Base-by-base conservation (phyloP, 2,888 invertebrate species). In the Diarsia rubi region DNA sequence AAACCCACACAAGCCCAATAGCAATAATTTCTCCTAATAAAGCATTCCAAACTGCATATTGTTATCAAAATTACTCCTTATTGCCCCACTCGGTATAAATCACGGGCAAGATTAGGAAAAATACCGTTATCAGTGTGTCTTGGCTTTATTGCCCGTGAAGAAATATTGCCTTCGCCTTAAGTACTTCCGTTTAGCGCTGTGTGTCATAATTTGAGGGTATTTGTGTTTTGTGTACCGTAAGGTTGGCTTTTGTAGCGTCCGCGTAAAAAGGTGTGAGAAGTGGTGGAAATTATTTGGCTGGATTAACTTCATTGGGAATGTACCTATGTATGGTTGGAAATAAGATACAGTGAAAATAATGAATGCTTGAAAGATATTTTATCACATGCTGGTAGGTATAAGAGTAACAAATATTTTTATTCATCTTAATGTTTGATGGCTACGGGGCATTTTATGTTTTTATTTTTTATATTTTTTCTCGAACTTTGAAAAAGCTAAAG, bases 111-210 rank as follows among this genome's bases (percentile, higher is more conserved):
- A 86, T 84, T 84, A 88, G 78, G 84, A 88, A 86, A 88, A 86
- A 87, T 82, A 84, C 83, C 83, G 88, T 89, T 88, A 89, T 90
- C 89, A 86, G 84, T 85, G 75, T 83, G 84, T 79, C 85, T 84
- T 75, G 80, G 88, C 89, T 93, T 93, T 93, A 93, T 93, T 87
- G 91, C 87, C 88, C 89, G 90, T 91, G 91, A 92, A 90, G 88
- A 90, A 90, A 91, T 91, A 91, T 91, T 90, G 90, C 89, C 87
- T 88, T 85, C 85, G 85, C 84, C 87, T 88, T 87, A 90, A 90
- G 91, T 88, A 92, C 91, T 92, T 91, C 90, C 90, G 85, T 79
- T 81, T 82, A 78, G 73, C 82, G 86, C 76, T 88, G 86, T 91
- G 86, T 91, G 88, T 91, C 91, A 92, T 92, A 92, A 93, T 92